phyloP scores from a whole-genome alignment of 2,113 vertebrate species.

The Onychostoma macrolepis region DNA sequence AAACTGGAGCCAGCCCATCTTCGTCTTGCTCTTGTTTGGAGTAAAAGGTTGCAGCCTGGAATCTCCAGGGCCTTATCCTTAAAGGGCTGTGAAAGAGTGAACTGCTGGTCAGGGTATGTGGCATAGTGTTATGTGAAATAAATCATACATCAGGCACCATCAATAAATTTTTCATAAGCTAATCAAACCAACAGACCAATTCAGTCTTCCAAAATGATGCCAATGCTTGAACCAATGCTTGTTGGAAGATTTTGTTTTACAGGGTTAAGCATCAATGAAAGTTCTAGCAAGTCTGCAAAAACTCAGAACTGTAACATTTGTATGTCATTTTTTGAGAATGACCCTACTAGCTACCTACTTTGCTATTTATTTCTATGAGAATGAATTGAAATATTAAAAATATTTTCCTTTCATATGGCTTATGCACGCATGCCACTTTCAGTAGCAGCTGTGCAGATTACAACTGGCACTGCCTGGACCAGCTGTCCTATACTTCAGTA shows the following conservation, averaged over 20 bases:
- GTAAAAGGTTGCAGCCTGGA: constrained; percentile 14
- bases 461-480: constrained; percentile 3
- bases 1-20: constrained; percentile 39
- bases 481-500: constrained; percentile 15
- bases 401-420: constrained; percentile 25
- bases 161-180: not conserved
- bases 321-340: not conserved
- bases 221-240: not conserved
- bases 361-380: not conserved
- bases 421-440: constrained; percentile 12
- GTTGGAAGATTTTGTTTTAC: not conserved
- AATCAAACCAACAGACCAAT: not conserved
- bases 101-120: constrained; percentile 38
- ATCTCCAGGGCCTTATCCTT: not conserved
- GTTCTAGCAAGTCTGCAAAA: not conserved
- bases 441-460: constrained; percentile 21
- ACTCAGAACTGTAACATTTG: not conserved
- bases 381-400: not conserved
- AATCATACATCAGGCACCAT: constrained; percentile 44
- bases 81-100: constrained; percentile 52
- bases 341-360: not conserved
- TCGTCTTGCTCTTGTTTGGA: constrained; percentile 43
- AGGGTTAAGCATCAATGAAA: not conserved
- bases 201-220: not conserved
- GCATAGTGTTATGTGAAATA: constrained; percentile 10